phyloP scores from a whole-genome alignment of 2,888 invertebrate species.

The Stenchaetothrips biformis region DNA sequence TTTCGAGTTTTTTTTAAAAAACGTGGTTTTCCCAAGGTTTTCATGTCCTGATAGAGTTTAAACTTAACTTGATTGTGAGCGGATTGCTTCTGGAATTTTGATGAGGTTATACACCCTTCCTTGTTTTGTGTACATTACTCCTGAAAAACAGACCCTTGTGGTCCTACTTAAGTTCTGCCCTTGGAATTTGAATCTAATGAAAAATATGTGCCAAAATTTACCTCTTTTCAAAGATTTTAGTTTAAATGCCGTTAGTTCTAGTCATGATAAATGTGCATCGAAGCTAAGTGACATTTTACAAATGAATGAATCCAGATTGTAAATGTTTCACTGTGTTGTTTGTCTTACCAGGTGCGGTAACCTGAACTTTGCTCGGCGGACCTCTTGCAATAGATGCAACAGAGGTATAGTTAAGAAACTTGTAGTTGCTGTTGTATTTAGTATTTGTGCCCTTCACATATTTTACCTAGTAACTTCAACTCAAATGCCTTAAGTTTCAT shows the following conservation, averaged over 20 bases:
- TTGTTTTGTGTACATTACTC: background rate
- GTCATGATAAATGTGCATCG: background rate
- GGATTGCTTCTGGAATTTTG: background rate
- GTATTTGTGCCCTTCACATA: background rate
- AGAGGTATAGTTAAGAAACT: conserved; percentile 52
- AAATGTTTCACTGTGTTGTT: conserved; percentile 29
- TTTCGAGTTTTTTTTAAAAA: background rate
- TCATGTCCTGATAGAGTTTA: background rate
- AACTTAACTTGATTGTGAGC: too few relatives aligned
- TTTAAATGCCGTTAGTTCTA: background rate
- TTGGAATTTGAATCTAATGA: background rate
- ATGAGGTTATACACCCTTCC: background rate
- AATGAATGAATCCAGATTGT: background rate
- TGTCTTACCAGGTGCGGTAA: conserved; percentile 67
- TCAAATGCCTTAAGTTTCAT: too few relatives aligned
- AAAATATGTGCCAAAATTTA: background rate
- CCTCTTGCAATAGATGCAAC: conserved; percentile 87
- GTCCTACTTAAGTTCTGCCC: too few relatives aligned
- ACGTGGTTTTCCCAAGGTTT: background rate
- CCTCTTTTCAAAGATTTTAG: background rate
- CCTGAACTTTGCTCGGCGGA: conserved; percentile 88
- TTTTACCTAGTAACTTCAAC: too few relatives aligned
- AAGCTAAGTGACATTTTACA: background rate
- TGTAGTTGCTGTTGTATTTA: conserved; percentile 13
- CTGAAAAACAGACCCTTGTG: background rate